A percentile compares a stretch with the other conserved stretches of the same genome.
These are phyloP conservation scores for Melinaea marsaeus DNA, from an alignment of 2,888 invertebrate genomes.

Conservation along the genomic window DNA sequence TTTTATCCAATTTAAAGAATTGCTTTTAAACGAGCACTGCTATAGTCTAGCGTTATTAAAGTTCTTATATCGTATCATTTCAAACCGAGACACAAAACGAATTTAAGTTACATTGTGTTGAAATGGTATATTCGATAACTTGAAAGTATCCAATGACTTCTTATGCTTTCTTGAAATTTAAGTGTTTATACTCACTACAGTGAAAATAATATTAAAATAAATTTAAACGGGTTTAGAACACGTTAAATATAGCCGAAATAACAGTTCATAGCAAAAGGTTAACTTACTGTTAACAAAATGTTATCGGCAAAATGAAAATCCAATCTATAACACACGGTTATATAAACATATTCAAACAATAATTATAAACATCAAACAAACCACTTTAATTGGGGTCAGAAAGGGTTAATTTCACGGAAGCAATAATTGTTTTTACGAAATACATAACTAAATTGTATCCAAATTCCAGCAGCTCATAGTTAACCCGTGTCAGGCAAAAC, in stretches of 20 bases:
- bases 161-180: slow-evolving; percentile 10
- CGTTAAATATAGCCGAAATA: too few relatives aligned
- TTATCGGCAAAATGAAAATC: too few relatives aligned
- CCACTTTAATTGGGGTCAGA: not conserved
- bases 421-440: slow-evolving; percentile 1
- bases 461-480: not conserved
- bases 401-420: not conserved
- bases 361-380: not conserved
- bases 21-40: too few relatives aligned
- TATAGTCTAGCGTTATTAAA: too few relatives aligned
- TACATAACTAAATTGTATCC: not conserved
- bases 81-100: too few relatives aligned
- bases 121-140: slow-evolving; percentile 3
- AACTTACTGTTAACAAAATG: too few relatives aligned
- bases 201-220: not conserved
- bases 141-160: slow-evolving; percentile 10
- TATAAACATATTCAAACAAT: not conserved
- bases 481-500: too few relatives aligned
- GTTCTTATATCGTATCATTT: too few relatives aligned
- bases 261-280: too few relatives aligned
- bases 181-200: slow-evolving; percentile 5
- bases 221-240: too few relatives aligned
- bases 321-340: too few relatives aligned
- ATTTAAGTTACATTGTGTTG: slow-evolving; percentile 10
- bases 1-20: too few relatives aligned